Base-by-base conservation (phyloP, 2,888 invertebrate species). In the Tigriopus californicus region DNA sequence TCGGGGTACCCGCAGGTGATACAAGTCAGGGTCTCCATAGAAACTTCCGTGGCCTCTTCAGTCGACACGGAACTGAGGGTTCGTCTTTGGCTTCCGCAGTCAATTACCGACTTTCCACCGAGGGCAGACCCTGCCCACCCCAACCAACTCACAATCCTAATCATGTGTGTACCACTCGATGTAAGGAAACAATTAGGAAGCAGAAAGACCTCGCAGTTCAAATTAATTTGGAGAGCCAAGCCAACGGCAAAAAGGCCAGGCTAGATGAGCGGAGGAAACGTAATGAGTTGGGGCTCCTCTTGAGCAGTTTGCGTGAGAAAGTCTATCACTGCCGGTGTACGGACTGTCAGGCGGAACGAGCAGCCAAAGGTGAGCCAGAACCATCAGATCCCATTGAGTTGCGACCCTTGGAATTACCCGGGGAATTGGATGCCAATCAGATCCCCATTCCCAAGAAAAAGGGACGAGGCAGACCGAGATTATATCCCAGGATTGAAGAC, bases 241-340 rank as follows among this genome's bases (percentile, higher is more conserved):
- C 49, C 15, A 49, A 20, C 20, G 12, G 13, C 20, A 49, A 49
- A 49, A 15, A 22, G 49, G 20, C 15, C 15, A 49, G 22, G 13
- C 22, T 49, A 3, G 33, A 33, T 47, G 47, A 47, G 41, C 54
- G 54, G 10, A 25, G 41, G 41, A 18, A 15, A n/a, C 54, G 54
- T 8, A 54, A 40, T 15, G 18, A 41, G 41, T 18, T 15, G 33
- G 54, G 54, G 10, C n/a, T 54, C 12, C 24, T 54, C 10, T 10
- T 54, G 20, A 41, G 41, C 18, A 20, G 20, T 15, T 41, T 54
- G n/a, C 33, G 41, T 15, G 41, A 54, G 41, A 54, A 54, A 54
- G 24, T 54, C 18, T 54, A 54, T 22, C 54, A 54, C 24, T 54
- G 54, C 41, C 15, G 24, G 11, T 54, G 54, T 22, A 54, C 41